Evolutionary conservation across 1,140 invertebrate genomes (phyloP).

Genomic region (Prorops nasuta): DNA sequence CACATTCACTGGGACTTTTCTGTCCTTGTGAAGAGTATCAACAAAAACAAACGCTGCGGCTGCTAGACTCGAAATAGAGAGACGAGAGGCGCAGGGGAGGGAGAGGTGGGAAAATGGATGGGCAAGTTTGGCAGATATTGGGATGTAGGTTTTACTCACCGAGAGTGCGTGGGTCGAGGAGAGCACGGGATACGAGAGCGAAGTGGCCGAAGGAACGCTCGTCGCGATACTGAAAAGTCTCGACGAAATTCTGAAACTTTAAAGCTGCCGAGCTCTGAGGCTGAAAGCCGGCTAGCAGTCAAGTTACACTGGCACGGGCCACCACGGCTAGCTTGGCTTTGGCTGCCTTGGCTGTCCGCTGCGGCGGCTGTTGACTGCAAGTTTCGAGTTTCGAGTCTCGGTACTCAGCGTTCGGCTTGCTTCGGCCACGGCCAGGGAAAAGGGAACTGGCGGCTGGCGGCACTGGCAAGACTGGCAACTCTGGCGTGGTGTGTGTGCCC

Average conservation of each 20-base stretch:
- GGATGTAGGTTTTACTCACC: background rate
- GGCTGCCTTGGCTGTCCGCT: background rate
- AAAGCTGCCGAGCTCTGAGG: background rate
- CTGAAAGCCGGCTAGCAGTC: background rate
- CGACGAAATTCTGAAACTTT: too few species aligned
- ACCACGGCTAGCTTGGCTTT: conserved; percentile 2
- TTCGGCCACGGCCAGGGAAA: background rate
- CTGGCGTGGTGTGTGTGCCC: too few species aligned
- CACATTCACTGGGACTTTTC: too few species aligned
- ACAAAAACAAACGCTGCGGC: too few species aligned
- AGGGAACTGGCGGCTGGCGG: too few species aligned
- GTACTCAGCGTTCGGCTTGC: background rate
- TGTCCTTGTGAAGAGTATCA: too few species aligned
- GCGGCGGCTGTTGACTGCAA: conserved; percentile 9
- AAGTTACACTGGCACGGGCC: background rate
- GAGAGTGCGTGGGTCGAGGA: conserved; percentile 5
- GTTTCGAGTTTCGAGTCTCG: too few species aligned
- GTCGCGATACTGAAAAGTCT: conserved; percentile 40
- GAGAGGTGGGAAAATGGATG: background rate
- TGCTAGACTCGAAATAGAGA: too few species aligned
- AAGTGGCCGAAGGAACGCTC: conserved; percentile 15
- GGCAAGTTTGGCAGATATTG: background rate
- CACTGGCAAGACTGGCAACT: too few species aligned
- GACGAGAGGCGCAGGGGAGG: background rate
- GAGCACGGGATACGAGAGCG: conserved; percentile 17